Base-by-base conservation (phyloP, 1,140 invertebrate species). In the Zaprionus davidi region DNA sequence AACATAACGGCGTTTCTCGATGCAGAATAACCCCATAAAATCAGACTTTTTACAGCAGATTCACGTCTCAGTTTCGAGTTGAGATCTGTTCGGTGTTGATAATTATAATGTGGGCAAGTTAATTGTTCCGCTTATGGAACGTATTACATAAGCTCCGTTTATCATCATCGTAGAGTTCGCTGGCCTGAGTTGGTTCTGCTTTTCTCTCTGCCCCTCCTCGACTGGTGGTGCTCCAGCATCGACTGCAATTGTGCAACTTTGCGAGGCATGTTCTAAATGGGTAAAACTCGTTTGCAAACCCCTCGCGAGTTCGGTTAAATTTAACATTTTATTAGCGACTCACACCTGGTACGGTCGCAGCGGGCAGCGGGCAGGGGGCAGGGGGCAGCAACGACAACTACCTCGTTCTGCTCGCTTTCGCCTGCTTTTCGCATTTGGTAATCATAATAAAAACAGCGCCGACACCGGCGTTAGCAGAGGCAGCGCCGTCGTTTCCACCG, bases 171-270 rank as follows among this genome's bases (percentile, higher is more conserved):
- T 31, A 78, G 64, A 87, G 80, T 87, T 87, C 78, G 81, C 65
- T 83, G 80, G 56, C 77, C 77, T 17, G 46, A 71, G 62, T 36
- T 36, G 53, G n/a, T 9, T 24, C 13, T 44, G 11, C n/a, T 24
- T 20, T 15, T n/a, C 46, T 51, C 17, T n/a, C 44, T 59, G 12
- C 60, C 26, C 34, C 56, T 36, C 34, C 13, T n/a, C 31, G 31
- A n/a, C 11, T 13, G 20, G 31, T n/a, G 15, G 36, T 5, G 15
- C 38, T 31, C 17, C 69, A 64, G 63, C 76, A 58, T 63, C 59
- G 38, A 49, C 59, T 87, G 64, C 81, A 87, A 83, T 88, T 87
- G 80, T 87, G 84, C 83, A 87, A 87, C 71, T 79, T 86, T 77
- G 65, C 64, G 58, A 63, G 44, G 34, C 62, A 34, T 65, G 68